Evolutionary conservation across 2,888 invertebrate genomes (phyloP).

Genomic region (Monochamus alternatus): DNA sequence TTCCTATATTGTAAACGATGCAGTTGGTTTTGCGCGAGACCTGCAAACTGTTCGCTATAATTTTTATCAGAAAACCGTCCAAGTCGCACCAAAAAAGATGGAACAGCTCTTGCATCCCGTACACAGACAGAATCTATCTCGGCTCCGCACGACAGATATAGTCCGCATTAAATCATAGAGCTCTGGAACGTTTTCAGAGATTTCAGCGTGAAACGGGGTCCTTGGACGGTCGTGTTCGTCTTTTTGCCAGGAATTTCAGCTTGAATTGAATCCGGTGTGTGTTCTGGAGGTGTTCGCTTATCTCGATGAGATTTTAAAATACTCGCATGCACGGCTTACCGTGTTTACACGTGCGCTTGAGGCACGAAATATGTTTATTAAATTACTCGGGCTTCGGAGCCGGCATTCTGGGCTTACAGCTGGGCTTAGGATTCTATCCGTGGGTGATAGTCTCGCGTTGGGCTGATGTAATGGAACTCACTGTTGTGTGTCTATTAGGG

Average conservation of each 20-base stretch:
- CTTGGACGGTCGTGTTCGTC: background rate
- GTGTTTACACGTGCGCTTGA: background rate
- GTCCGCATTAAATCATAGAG: constrained; percentile 46
- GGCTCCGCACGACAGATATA: constrained; percentile 41
- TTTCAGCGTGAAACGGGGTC: background rate
- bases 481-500: too few species aligned
- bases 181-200: constrained; percentile 38
- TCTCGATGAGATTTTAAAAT: background rate
- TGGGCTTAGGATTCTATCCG: background rate
- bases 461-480: background rate
- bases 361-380: background rate
- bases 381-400: background rate
- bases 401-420: background rate
- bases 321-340: background rate
- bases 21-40: too few species aligned
- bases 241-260: background rate
- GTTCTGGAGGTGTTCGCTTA: background rate
- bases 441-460: background rate
- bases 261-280: background rate
- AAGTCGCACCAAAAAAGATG: constrained; percentile 8
- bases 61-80: background rate
- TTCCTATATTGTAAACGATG: too few species aligned
- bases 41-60: background rate
- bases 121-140: constrained; percentile 36
- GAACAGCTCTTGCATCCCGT: constrained; percentile 11